A percentile compares a stretch with the other conserved stretches of the same genome.
Evolutionary conservation across 2,797 vertebrate species (phyloP).

Genomic region (Myotis myotis): DNA sequence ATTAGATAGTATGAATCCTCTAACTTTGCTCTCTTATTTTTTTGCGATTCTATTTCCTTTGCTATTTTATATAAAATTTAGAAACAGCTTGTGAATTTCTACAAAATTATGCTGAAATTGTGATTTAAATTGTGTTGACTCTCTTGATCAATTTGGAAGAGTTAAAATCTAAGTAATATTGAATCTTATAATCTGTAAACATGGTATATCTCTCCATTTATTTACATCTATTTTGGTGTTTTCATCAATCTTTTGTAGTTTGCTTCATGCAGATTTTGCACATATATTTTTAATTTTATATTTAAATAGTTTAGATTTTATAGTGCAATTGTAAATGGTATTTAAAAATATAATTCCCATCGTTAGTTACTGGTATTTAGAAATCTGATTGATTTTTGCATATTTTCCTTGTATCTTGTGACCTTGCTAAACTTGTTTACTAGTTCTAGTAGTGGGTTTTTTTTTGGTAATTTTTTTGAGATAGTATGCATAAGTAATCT

Average conservation of each 20-base stretch:
- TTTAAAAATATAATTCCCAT: neutral
- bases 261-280: neutral
- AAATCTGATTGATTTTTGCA: neutral
- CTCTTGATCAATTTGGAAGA: neutral
- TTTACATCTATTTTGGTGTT: neutral
- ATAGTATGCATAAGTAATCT: neutral
- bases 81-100: neutral
- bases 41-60: neutral
- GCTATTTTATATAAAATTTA: neutral
- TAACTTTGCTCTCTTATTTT: neutral
- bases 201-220: neutral
- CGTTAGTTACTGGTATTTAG: neutral
- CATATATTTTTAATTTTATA: neutral
- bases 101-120: neutral
- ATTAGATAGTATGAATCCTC: neutral
- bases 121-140: neutral
- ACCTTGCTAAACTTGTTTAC: neutral
- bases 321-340: neutral
- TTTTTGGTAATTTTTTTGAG: neutral
- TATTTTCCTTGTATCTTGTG: neutral
- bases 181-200: neutral
- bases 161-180: neutral
- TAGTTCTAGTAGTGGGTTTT: neutral
- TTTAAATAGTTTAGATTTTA: neutral
- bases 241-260: neutral